These are phyloP conservation scores for Pampusana beccarii DNA, from an alignment of 2,113 vertebrate species.

Conservation along the genomic window DNA sequence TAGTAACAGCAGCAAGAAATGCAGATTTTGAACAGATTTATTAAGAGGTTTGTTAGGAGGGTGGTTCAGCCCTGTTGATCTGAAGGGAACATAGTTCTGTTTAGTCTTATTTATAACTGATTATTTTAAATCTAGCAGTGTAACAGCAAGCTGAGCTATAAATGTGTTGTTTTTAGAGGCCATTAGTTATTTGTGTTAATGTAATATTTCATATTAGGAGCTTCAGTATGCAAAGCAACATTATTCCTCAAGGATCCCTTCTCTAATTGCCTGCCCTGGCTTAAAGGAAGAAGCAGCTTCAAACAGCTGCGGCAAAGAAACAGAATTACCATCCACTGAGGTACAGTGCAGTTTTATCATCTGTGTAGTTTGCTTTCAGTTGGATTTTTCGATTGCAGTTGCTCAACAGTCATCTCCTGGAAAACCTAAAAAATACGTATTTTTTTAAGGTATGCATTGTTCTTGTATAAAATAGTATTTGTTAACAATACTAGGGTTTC, in stretches of 20 bases:
- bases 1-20: not conserved
- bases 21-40: not conserved
- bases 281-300: not conserved
- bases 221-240: constrained; percentile 68
- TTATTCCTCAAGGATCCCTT: not conserved
- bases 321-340: not conserved
- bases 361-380: not conserved
- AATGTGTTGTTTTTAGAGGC: not conserved
- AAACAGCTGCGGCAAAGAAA: not conserved
- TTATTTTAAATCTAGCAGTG: not conserved
- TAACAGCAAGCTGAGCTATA: not conserved
- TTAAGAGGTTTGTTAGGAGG: not conserved
- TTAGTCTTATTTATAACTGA: not conserved
- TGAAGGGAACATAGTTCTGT: not conserved
- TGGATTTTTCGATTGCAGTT: not conserved
- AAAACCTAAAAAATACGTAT: not conserved
- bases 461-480: not conserved
- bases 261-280: not conserved
- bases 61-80: not conserved
- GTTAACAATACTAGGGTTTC: not conserved
- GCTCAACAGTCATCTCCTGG: not conserved
- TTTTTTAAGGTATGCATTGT: not conserved
- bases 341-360: not conserved
- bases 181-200: not conserved
- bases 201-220: constrained; percentile 62